These are phyloP conservation scores for Pungitius pungitius DNA, from an alignment of 2,113 vertebrate species.

Conservation along the genomic window DNA sequence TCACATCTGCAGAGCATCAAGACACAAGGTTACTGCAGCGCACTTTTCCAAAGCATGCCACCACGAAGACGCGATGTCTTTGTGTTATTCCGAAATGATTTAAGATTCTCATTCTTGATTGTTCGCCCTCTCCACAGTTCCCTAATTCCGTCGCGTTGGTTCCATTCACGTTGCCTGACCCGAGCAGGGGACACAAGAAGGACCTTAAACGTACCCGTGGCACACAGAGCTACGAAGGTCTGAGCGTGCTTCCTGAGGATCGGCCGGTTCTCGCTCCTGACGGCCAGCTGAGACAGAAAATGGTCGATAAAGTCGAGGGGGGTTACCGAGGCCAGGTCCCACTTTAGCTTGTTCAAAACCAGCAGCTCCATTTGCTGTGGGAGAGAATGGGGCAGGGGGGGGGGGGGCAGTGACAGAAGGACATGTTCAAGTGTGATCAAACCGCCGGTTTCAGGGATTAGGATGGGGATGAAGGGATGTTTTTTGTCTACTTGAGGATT, in stretches of 20 bases:
- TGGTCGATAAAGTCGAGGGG: constrained; percentile 96
- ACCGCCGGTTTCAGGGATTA: constrained; percentile 27
- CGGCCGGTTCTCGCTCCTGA: constrained; percentile 86
- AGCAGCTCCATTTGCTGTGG: constrained; percentile 93
- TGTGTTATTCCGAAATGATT: too few species aligned
- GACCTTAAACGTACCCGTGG: too few species aligned
- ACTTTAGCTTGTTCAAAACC: constrained; percentile 94
- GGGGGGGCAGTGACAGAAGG: constrained; percentile 13
- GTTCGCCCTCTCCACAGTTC: too few species aligned
- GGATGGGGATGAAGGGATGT: not conserved
- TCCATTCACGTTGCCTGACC: too few species aligned
- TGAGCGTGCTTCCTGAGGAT: constrained; percentile 94
- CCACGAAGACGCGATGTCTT: too few species aligned
- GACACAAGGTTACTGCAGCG: too few species aligned
- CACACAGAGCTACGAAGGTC: constrained; percentile 95
- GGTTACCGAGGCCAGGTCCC: constrained; percentile 93
- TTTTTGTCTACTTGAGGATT: constrained; percentile 6
- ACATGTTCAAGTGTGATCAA: constrained; percentile 17
- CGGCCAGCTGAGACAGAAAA: constrained; percentile 91
- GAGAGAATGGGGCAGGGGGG: constrained; percentile 6
- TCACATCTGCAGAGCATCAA: constrained; percentile 83
- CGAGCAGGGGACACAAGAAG: too few species aligned
- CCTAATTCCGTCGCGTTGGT: too few species aligned
- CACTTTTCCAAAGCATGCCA: too few species aligned
- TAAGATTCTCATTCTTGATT: too few species aligned